phyloP scores from a whole-genome alignment of 2,113 vertebrate genomes.

The Eleginops maclovinus region DNA sequence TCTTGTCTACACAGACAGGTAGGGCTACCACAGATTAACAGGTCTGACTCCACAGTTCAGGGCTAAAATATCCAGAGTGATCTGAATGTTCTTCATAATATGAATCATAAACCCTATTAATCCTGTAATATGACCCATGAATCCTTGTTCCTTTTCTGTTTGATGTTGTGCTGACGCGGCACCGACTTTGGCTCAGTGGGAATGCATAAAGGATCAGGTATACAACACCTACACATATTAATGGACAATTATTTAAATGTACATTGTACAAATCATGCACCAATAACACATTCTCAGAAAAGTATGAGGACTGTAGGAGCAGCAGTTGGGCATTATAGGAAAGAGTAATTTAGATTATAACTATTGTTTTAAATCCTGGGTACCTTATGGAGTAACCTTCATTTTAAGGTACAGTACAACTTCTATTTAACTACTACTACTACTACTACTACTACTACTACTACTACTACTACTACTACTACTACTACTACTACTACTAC shows the following conservation, averaged over 20 bases:
- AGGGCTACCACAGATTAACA: conserved; percentile 3
- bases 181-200: not conserved
- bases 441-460: no score
- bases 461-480: no score
- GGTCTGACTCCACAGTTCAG: conserved; percentile 19
- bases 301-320: not conserved
- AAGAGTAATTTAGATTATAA: no score
- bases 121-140: conserved; percentile 40
- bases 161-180: not conserved
- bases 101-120: conserved; percentile 58
- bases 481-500: no score
- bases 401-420: not conserved
- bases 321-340: not conserved
- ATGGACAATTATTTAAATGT: no score
- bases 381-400: not conserved
- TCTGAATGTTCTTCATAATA: conserved; percentile 45
- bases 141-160: conserved; percentile 3
- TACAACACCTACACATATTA: not conserved
- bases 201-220: not conserved
- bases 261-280: no score
- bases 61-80: conserved; percentile 27
- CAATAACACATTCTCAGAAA: not conserved
- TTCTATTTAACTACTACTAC: no score
- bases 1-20: no score
- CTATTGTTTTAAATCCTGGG: not conserved